Base-by-base conservation (phyloP, 2,888 invertebrate species). In the Atethmia centrago region DNA sequence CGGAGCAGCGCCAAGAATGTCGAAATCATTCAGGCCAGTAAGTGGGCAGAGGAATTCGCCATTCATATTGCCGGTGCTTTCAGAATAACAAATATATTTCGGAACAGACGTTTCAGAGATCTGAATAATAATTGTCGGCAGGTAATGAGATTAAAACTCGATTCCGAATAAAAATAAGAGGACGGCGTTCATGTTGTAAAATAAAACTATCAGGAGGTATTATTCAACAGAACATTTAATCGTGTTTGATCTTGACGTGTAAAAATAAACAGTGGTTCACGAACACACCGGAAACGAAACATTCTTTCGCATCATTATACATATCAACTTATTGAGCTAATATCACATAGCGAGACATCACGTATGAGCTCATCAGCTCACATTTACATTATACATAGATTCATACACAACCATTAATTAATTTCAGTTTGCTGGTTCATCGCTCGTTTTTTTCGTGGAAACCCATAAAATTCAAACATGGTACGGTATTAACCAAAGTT, bases 1-100 rank as follows among this genome's bases (percentile, higher is more conserved):
- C 95, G 95, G 93, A 94, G 91, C 93, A 88, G 93, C 93, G 96
- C 96, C 96, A 96, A 95, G 96, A 96, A 96, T 96, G 95, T 96
- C 91, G 95, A 96, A 95, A 96, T 95, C 96, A 96, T 96, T 96
- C 95, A 96, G 96, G 93, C 93, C 95, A 93, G 95, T 94, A 94
- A 95, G 96, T 95, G 95, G 95, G 95, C 90, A 92, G 95, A 93
- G 94, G 95, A 93, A 96, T 96, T 94, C 89, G 93, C 96, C 96
- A 96, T 96, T 96, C 96, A 96, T 95, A 95, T 95, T 85, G 88
- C 84, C 88, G 92, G 88, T 90, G 91, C 88, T 88, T 90, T 88
- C 90, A 87, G 90, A 93, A 92, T 91, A 91, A 91, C 90, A 87
- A 89, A 85, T 86, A 83, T 86, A 87, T 90, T 91, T 87, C 67